Conservation (phyloP, 2,797 vertebrate genomes). For the Hippoglossus hippoglossus region DNA sequence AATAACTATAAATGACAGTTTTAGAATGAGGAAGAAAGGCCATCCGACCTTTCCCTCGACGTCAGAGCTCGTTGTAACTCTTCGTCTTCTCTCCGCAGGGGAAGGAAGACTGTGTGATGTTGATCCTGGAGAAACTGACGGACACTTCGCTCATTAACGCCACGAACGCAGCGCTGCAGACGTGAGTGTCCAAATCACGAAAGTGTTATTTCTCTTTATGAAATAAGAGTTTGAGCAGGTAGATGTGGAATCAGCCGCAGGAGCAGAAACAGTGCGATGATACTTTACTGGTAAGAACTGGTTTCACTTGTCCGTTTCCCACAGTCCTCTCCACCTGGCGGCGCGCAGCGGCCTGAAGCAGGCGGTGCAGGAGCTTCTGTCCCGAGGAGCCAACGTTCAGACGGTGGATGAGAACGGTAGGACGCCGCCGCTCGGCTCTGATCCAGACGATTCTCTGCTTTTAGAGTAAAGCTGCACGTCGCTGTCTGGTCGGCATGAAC, state of each 20-base stretch:
- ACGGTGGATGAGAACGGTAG: constrained; percentile 94
- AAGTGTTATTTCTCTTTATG: background rate
- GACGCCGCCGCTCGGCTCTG: constrained; percentile 30
- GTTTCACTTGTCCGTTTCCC: too few relatives aligned
- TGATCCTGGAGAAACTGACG: constrained; percentile 94
- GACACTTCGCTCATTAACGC: constrained; percentile 90
- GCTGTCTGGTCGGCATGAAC: constrained; percentile 22
- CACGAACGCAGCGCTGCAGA: constrained; percentile 93
- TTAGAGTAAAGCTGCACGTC: background rate
- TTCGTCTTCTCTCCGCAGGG: constrained; percentile 77
- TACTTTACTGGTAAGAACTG: too few relatives aligned
- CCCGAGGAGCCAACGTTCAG: constrained; percentile 92
- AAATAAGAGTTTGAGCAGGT: too few relatives aligned
- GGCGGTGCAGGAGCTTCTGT: constrained; percentile 92
- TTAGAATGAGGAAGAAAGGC: too few relatives aligned
- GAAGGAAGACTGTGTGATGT: constrained; percentile 94
- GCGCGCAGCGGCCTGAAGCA: constrained; percentile 93
- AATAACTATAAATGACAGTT: too few relatives aligned
- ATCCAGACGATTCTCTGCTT: background rate
- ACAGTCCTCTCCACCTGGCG: constrained; percentile 94
- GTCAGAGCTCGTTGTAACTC: background rate
- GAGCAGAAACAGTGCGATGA: too few relatives aligned
- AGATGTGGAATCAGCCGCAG: background rate
- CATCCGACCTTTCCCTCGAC: background rate
- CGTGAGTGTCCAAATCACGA: constrained; percentile 85